Conservation (phyloP, 2,888 invertebrate genomes). For the Drosophila demipolita region DNA sequence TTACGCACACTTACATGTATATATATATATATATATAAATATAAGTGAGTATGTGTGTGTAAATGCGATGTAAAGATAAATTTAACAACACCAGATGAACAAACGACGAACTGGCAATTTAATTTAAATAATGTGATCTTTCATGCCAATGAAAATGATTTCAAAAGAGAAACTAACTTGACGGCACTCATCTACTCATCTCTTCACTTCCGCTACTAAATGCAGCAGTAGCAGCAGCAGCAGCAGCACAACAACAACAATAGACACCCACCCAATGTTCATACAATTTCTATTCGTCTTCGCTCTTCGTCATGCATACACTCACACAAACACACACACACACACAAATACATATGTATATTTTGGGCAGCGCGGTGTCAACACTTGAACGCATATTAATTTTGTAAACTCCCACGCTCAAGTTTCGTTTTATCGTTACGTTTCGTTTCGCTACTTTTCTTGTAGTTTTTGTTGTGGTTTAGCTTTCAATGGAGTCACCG, state of each 20-base stretch:
- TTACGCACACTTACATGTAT: constrained; percentile 40
- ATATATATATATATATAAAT: background rate
- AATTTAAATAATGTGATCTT: constrained; percentile 83
- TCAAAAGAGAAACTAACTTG: constrained; percentile 74
- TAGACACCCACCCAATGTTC: constrained; percentile 35
- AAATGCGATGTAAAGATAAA: constrained; percentile 64
- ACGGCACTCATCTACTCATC: constrained; percentile 38
- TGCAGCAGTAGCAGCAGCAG: constrained; percentile 42
- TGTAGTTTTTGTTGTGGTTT: constrained; percentile 41
- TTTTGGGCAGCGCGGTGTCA: constrained; percentile 53
- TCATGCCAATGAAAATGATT: constrained; percentile 78
- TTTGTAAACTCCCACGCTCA: constrained; percentile 78
- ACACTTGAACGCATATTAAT: constrained; percentile 78
- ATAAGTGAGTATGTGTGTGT: background rate
- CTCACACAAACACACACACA: background rate
- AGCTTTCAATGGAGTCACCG: constrained; percentile 47
- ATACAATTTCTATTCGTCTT: constrained; percentile 50
- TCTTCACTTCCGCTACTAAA: constrained; percentile 70
- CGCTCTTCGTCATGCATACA: constrained; percentile 12
- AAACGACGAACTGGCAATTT: constrained; percentile 67
- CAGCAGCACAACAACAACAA: constrained; percentile 25
- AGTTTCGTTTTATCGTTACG: constrained; percentile 57
- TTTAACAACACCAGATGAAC: constrained; percentile 46
- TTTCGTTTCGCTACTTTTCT: constrained; percentile 44
- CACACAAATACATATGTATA: background rate